Conservation (phyloP, 2,888 invertebrate species). For the Noctua janthe region DNA sequence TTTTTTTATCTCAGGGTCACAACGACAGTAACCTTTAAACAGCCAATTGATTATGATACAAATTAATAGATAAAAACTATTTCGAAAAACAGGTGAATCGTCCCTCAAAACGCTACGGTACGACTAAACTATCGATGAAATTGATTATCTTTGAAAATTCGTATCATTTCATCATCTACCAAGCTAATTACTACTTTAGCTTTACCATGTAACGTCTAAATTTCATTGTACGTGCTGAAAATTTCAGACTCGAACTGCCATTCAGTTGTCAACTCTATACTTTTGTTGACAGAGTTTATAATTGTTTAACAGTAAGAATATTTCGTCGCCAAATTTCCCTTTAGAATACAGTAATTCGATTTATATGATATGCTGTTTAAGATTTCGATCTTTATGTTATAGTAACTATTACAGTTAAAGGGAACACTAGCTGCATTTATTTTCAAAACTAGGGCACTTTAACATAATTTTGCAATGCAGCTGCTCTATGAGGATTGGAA, state of each 20-base stretch:
- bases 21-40: background rate
- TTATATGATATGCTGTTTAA: conserved; percentile 59
- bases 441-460: conserved; percentile 33
- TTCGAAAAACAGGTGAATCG: conserved; percentile 49
- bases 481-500: background rate
- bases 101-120: conserved; percentile 50
- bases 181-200: conserved; percentile 28
- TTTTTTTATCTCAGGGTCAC: background rate
- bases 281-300: accelerated
- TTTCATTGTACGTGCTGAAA: background rate
- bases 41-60: too few species aligned
- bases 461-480: background rate
- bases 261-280: background rate
- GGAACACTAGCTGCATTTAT: background rate
- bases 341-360: conserved; percentile 42
- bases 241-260: background rate
- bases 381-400: conserved; percentile 32
- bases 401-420: background rate
- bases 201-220: background rate
- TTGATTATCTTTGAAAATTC: conserved; percentile 57
- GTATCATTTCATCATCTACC: background rate
- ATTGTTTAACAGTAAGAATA: background rate
- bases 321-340: conserved; percentile 31
- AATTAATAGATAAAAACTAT: background rate
- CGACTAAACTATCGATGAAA: conserved; percentile 46